Evolutionary conservation across 1,140 invertebrate genomes (phyloP), one percentile per base, ranked within the genome.

Genomic region (Trichomalopsis sarcophagae): DNA sequence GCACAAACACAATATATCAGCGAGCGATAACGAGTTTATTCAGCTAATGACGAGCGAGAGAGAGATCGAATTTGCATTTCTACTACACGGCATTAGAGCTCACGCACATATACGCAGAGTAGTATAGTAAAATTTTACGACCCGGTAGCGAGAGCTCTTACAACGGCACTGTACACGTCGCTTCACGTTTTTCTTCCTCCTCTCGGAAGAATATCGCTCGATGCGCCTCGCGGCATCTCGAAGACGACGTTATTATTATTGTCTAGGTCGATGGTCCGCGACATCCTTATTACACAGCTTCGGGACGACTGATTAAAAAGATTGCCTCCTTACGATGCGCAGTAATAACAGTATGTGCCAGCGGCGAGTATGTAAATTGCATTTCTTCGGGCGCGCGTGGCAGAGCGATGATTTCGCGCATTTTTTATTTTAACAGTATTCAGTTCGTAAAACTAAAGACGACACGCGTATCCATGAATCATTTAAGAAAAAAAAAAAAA

Each of bases 301-400:
- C 4, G 21, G 81, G 62, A 87, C 55, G 27, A 27, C 27, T 87
- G 87, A 89, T 88, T 89, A 90, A 89, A 87, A 88, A 88, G 89
- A 90, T 90, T 88, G 87, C 66, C 84, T 62, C 82, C 7, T 7
- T 2, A 17, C 5, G 14, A 75, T 62, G 33, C 55, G 36, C 30
- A 44, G 44, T 83, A 83, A 83, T 83, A 30, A 6, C 74, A 68
- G 82, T 69, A 33, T 27, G 1, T 1, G 27, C 5, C 68, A 2
- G 23, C 14, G 30, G 13, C 75, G 66, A 68, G 75, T 78, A 84
- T 84, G 82, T 33, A 84, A 78, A 84, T 84, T 78, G 66, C 36
- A 44, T 62, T 77, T 47, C 23, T 69, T 30, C 68, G 68, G 27
- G 68, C 68, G 68, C 21, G 14, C n/a, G 14, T 62, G 36, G 36